A percentile compares a stretch with the other conserved stretches of the same genome.
These are phyloP conservation scores for Morinoia aosen DNA, from an alignment of 2,888 invertebrate genomes.

Conservation along the genomic window DNA sequence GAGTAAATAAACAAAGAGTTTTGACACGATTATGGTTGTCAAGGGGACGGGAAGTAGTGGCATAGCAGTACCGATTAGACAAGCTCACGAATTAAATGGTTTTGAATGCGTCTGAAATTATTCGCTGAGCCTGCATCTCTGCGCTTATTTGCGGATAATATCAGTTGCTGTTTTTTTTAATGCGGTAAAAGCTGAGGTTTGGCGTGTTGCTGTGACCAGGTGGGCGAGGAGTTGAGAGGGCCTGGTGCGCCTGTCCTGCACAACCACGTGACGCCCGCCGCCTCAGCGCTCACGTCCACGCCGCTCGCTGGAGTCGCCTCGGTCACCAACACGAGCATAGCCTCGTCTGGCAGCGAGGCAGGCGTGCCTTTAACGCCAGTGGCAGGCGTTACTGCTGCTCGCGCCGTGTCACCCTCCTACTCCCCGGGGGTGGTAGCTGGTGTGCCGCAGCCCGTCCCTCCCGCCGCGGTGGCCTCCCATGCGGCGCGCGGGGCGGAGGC, in stretches of 20 bases:
- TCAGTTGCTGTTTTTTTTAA: neutral
- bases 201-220: slow-evolving; percentile 21
- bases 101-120: neutral
- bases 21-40: too few relatives aligned
- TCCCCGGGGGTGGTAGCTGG: neutral
- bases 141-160: neutral
- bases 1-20: too few relatives aligned
- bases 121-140: too few relatives aligned
- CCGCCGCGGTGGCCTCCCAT: neutral
- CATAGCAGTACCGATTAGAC: too few relatives aligned
- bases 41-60: too few relatives aligned
- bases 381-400: neutral
- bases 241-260: neutral
- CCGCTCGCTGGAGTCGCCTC: slow-evolving; percentile 21
- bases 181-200: neutral
- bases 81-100: neutral
- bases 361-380: slow-evolving; percentile 5
- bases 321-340: slow-evolving; percentile 28
- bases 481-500: neutral
- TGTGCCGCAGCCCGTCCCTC: neutral
- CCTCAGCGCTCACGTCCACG: slow-evolving; percentile 7
- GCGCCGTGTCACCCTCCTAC: neutral
- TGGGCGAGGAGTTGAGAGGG: slow-evolving; percentile 51
- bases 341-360: slow-evolving; percentile 5
- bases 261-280: neutral